Conservation (phyloP, 2,113 vertebrate genomes). For the Tyrannus savana region DNA sequence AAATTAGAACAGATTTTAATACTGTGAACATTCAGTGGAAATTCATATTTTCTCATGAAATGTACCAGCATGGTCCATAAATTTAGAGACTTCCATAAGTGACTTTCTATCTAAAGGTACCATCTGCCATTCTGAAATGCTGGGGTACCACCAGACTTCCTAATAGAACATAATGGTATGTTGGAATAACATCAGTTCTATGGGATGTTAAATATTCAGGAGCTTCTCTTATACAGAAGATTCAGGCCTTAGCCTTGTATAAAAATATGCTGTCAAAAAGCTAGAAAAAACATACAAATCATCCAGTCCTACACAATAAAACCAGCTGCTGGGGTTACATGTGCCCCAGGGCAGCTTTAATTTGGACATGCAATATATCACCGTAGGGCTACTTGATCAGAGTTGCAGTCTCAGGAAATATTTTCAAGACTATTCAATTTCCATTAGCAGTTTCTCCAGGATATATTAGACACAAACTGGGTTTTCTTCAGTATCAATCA, state of each 20-base stretch:
- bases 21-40: neutral
- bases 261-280: constrained; percentile 55
- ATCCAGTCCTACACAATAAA: constrained; percentile 20
- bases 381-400: constrained; percentile 45
- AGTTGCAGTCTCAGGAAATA: constrained; percentile 60
- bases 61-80: neutral
- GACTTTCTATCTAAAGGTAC: neutral
- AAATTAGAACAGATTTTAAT: constrained; percentile 19
- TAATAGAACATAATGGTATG: neutral
- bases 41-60: neutral
- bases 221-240: neutral
- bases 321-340: constrained; percentile 23
- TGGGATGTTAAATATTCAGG: constrained; percentile 37
- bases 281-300: constrained; percentile 45
- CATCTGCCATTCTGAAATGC: neutral
- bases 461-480: constrained; percentile 57
- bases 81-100: neutral
- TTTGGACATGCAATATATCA: constrained; percentile 58
- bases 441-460: constrained; percentile 65
- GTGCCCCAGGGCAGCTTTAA: constrained; percentile 61
- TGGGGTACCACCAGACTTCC: constrained; percentile 9
- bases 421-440: constrained; percentile 64
- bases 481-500: constrained; percentile 60
- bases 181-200: neutral
- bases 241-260: neutral